Evolutionary conservation across 2,888 invertebrate genomes (phyloP).

Genomic region (Serripes groenlandicus): DNA sequence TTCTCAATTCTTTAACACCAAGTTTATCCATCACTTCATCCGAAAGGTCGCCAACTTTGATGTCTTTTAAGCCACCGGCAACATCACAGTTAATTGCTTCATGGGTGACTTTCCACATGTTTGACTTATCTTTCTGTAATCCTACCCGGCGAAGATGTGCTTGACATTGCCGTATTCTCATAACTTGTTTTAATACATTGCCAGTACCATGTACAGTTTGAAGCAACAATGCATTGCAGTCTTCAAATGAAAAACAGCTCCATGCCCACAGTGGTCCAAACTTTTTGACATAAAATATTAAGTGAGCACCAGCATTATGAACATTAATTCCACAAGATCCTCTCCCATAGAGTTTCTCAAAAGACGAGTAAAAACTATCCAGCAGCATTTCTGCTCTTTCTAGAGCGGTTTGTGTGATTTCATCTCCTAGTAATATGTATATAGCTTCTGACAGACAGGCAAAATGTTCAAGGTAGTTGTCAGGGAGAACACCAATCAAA

Average conservation of each 20-base stretch:
- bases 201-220: constrained; percentile 45
- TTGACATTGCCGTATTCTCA: constrained; percentile 19
- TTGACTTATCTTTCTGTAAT: background rate
- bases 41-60: background rate
- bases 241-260: constrained; percentile 65
- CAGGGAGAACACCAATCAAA: constrained; percentile 47
- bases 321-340: constrained; percentile 61
- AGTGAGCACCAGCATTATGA: constrained; percentile 50
- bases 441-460: constrained; percentile 55
- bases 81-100: constrained; percentile 31
- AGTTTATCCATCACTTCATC: background rate
- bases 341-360: constrained; percentile 44
- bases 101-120: constrained; percentile 30
- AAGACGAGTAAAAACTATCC: constrained; percentile 41
- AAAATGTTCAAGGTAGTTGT: constrained; percentile 56
- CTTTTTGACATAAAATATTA: constrained; percentile 41
- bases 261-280: constrained; percentile 57
- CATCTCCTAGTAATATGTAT: constrained; percentile 60
- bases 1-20: background rate
- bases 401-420: constrained; percentile 37
- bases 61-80: constrained; percentile 6
- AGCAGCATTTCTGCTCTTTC: constrained; percentile 45
- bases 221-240: constrained; percentile 35
- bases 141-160: constrained; percentile 2
- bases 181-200: constrained; percentile 30